Percentiles rank a stretch among this genome's conserved stretches.
Conservation (phyloP, 2,888 invertebrate genomes). For the Lepidochitona cinerea region DNA sequence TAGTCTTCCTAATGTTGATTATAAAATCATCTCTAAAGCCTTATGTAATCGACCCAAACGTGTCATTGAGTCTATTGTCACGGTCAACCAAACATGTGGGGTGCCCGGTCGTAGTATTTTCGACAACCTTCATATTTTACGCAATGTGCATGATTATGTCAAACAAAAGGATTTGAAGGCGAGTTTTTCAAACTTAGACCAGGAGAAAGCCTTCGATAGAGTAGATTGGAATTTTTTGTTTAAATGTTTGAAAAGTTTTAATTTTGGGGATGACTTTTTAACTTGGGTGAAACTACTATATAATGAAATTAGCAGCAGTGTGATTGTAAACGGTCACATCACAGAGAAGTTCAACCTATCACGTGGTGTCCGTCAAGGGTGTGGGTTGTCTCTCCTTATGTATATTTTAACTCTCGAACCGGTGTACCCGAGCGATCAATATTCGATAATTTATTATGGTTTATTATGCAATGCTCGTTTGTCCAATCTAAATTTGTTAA, state of each 20-base stretch:
- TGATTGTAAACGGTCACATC: not conserved
- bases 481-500: no score
- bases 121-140: not conserved
- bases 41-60: not conserved
- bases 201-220: not conserved
- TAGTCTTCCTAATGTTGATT: not conserved
- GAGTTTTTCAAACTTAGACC: not conserved
- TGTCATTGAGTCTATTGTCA: not conserved
- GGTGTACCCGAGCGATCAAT: no score
- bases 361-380: no score
- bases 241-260: not conserved
- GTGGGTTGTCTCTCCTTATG: no score
- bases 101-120: not conserved
- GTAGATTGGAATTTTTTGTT: not conserved
- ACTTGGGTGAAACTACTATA: slow-evolving; percentile 32
- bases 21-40: not conserved
- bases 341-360: not conserved
- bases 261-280: not conserved
- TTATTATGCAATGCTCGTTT: no score
- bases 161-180: not conserved
- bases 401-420: no score
- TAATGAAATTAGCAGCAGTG: not conserved
- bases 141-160: not conserved
- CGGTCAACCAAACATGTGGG: not conserved
- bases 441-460: no score